These are phyloP conservation scores for Stegodyphus dumicola DNA, from an alignment of 1,140 invertebrate species.

Conservation along the genomic window DNA sequence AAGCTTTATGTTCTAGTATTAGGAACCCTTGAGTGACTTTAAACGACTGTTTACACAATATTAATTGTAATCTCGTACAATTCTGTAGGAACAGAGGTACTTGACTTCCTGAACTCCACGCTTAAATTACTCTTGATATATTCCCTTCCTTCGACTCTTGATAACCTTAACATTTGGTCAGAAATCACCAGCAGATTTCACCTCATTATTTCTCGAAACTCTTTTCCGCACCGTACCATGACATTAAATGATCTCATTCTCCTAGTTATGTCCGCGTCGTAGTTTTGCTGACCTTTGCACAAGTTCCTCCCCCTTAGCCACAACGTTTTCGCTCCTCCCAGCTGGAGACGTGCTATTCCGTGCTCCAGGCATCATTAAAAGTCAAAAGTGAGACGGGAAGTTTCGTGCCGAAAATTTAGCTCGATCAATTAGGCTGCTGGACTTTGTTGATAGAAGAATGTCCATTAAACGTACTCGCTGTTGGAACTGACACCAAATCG, in stretches of 20 bases:
- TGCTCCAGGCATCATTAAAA: constrained; percentile 23
- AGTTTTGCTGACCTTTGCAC: constrained; percentile 21
- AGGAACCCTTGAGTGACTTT: too few species aligned
- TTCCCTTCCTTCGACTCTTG: constrained; percentile 17
- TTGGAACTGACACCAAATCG: too few species aligned
- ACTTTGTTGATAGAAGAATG: neutral
- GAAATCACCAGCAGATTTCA: neutral
- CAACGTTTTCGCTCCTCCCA: constrained; percentile 1
- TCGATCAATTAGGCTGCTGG: constrained; percentile 10
- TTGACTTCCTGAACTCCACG: too few species aligned
- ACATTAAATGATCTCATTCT: constrained; percentile 12
- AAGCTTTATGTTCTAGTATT: too few species aligned
- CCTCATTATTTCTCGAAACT: constrained; percentile 32
- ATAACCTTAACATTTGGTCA: neutral
- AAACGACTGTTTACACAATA: too few species aligned
- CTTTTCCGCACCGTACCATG: neutral
- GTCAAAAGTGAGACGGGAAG: constrained; percentile 23
- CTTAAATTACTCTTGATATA: neutral
- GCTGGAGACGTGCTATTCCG: constrained; percentile 5
- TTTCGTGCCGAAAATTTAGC: constrained; percentile 27
- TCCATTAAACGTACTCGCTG: too few species aligned
- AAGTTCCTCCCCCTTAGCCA: neutral
- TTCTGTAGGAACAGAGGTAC: too few species aligned
- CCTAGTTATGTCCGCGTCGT: constrained; percentile 22
- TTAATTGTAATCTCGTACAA: neutral